Conservation (phyloP, 1,140 invertebrate species). For the Schlechtendalia chinensis region DNA sequence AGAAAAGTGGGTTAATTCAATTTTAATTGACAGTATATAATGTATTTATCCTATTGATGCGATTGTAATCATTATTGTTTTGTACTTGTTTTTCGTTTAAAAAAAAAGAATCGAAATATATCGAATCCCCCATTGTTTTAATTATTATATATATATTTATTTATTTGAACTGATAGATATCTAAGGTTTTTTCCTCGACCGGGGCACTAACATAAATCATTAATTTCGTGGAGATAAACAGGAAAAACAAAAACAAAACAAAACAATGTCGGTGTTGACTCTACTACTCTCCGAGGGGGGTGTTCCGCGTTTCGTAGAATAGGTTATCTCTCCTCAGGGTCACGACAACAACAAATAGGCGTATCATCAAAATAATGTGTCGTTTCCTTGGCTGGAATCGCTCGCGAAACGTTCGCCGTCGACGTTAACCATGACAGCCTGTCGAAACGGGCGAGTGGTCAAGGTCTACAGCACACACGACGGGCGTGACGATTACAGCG, state of each 20-base stretch:
- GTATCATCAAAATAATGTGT: too few relatives aligned
- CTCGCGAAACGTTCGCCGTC: not conserved
- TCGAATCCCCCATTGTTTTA: not conserved
- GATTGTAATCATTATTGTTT: constrained; percentile 4
- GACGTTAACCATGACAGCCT: not conserved
- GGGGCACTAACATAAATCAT: not conserved
- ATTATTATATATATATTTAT: not conserved
- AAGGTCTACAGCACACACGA: constrained; percentile 30
- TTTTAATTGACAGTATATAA: not conserved
- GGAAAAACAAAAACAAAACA: too few relatives aligned
- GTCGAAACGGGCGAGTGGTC: constrained; percentile 17
- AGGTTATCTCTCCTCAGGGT: constrained; percentile 1
- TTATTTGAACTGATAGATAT: constrained; percentile 8
- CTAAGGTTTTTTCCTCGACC: not conserved
- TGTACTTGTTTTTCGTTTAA: not conserved
- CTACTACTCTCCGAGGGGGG: not conserved
- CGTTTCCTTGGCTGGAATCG: constrained; percentile 10
- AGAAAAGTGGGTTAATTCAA: not conserved
- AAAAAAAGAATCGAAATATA: not conserved
- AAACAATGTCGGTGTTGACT: not conserved
- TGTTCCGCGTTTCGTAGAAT: not conserved
- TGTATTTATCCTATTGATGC: not conserved
- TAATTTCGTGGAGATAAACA: not conserved
- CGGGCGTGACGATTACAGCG: not conserved
- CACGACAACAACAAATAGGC: not conserved